Evolutionary conservation across 2,888 invertebrate species (phyloP), one percentile per base, ranked within the genome.

Genomic region (Pterostichus niger): DNA sequence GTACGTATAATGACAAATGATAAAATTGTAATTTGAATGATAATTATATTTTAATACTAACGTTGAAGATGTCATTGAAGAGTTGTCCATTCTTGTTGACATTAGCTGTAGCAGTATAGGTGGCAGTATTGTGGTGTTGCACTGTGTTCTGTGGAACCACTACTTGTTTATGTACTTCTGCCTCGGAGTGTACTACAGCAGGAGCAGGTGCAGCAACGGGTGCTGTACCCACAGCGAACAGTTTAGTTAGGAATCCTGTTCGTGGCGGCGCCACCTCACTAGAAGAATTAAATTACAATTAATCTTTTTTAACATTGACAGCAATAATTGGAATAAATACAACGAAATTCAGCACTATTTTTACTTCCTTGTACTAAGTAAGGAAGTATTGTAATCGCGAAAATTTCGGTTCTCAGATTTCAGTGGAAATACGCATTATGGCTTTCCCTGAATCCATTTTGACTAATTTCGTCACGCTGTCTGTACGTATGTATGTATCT

Each of bases 21-120:
- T n/a, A n/a, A n/a, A n/a, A n/a, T n/a, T n/a, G n/a, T n/a, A n/a
- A n/a, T n/a, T n/a, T n/a, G n/a, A n/a, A n/a, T n/a, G n/a, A n/a
- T 56, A n/a, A 56, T 24, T 24, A 3, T 24, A 24, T 24, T 24
- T 24, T 1, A 9, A 17, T 56, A 91, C 92, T 91, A 88, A 94
- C 94, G 87, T 93, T 93, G 85, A 94, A 93, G 84, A 94, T 92
- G 86, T 93, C 93, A 59, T 91, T 91, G 86, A 93, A 92, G 4
- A 81, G 56, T 24, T 73, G 46, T 49, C 80, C 52, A 56, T 59
- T 81, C 33, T 81, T 81, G 24, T 81, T 81, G 82, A 93, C 90
- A n/a, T 90, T 89, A 0, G 91, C 90, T 83, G 86, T 88, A 13
- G 64, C 64, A 40, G 71, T 76, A 13, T 82, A 84, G 83, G 40